Evolutionary conservation across 2,888 invertebrate genomes (phyloP).

Genomic region (Clunio marinus): DNA sequence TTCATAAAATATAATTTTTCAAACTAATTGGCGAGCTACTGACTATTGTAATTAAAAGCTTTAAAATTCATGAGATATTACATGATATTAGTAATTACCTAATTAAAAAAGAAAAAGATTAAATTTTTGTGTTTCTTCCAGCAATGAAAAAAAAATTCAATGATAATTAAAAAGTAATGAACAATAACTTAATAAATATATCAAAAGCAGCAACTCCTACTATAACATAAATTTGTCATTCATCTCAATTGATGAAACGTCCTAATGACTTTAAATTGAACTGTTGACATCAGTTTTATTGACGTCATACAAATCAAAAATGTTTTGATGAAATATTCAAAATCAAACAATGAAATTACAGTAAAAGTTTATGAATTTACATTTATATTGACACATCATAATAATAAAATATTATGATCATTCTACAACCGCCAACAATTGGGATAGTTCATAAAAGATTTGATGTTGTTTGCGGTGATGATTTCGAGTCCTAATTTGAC

Average conservation of each 20-base stretch:
- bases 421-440: neutral
- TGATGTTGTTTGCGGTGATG: neutral
- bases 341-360: slow-evolving; percentile 31
- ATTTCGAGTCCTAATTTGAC: neutral
- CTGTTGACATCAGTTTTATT: neutral
- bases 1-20: neutral
- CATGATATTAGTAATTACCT: too few species aligned
- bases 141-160: too few species aligned
- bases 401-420: slow-evolving; percentile 31
- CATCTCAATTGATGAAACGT: neutral
- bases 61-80: too few species aligned
- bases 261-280: neutral
- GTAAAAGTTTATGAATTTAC: slow-evolving; percentile 33
- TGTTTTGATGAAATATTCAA: neutral
- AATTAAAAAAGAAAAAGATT: too few species aligned
- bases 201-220: neutral
- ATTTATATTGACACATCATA: slow-evolving; percentile 36
- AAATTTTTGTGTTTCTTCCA: too few species aligned
- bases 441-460: neutral
- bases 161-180: too few species aligned
- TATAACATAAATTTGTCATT: neutral
- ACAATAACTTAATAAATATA: neutral
- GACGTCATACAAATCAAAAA: neutral
- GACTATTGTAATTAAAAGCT: neutral
- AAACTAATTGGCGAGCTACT: neutral